Evolutionary conservation across 2,888 invertebrate species (phyloP).

Genomic region (Litoditis marina): DNA sequence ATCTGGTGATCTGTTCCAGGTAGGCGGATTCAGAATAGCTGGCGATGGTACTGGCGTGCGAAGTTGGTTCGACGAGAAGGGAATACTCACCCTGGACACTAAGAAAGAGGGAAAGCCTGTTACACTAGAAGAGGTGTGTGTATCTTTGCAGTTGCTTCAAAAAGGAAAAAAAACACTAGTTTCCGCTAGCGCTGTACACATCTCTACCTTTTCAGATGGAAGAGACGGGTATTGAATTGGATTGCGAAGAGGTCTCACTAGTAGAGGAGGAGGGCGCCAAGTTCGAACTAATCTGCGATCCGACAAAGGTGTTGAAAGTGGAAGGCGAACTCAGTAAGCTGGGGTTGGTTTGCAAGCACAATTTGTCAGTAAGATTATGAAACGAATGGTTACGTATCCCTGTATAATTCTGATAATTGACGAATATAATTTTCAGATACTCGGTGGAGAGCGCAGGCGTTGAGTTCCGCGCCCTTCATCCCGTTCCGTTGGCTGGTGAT

Average conservation of each 20-base stretch:
- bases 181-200: background rate
- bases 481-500: slow-evolving; percentile 25
- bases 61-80: slow-evolving; percentile 53
- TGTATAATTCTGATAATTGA: background rate
- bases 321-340: slow-evolving; percentile 32
- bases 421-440: slow-evolving; percentile 18
- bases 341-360: slow-evolving; percentile 23
- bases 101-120: slow-evolving; percentile 31
- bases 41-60: slow-evolving; percentile 38
- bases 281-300: slow-evolving; percentile 46
- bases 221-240: slow-evolving; percentile 54
- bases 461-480: slow-evolving; percentile 41
- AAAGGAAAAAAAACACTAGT: background rate
- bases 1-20: no score
- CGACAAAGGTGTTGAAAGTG: slow-evolving; percentile 26
- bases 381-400: background rate
- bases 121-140: slow-evolving; percentile 31
- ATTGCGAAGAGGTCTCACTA: slow-evolving; percentile 50
- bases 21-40: slow-evolving; percentile 51
- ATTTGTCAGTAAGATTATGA: slow-evolving; percentile 6
- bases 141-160: background rate
- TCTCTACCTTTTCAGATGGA: slow-evolving; percentile 34
- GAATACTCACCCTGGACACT: slow-evolving; percentile 27
- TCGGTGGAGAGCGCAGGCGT: slow-evolving; percentile 33
- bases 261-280: slow-evolving; percentile 36